Percentiles rank a stretch among this genome's conserved stretches.
Evolutionary conservation across 2,113 vertebrate genomes (phyloP).

Genomic region (Paratilapia polleni): DNA sequence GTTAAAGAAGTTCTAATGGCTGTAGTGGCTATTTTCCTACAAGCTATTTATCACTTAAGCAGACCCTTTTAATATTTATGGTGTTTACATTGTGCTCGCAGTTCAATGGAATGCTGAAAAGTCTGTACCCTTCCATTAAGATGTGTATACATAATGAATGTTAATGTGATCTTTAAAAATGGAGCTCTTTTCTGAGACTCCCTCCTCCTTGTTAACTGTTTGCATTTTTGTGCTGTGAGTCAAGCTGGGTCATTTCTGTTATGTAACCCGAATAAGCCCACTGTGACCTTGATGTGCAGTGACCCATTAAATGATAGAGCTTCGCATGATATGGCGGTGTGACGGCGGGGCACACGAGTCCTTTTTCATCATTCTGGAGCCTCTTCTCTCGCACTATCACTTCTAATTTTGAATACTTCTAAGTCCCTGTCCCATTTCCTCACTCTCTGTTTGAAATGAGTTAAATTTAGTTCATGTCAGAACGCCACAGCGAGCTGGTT

Average conservation of each 20-base stretch:
- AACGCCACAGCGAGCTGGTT: background rate
- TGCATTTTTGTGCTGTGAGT: background rate
- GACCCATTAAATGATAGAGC: slow-evolving; percentile 21
- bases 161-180: slow-evolving; percentile 33
- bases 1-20: slow-evolving; percentile 7
- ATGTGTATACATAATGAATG: slow-evolving; percentile 44
- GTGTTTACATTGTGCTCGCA: slow-evolving; percentile 25
- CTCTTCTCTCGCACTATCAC: background rate
- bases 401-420: slow-evolving; percentile 39
- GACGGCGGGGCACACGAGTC: background rate
- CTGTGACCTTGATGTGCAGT: slow-evolving; percentile 32
- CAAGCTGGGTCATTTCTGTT: slow-evolving; percentile 18
- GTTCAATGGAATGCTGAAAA: background rate
- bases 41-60: slow-evolving; percentile 10
- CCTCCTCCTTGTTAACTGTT: background rate
- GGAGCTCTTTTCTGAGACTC: slow-evolving; percentile 13
- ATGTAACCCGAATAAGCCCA: background rate
- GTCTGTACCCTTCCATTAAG: slow-evolving; percentile 23
- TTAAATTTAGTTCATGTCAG: slow-evolving; percentile 40
- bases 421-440: slow-evolving; percentile 36
- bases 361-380: slow-evolving; percentile 2
- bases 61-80: slow-evolving; percentile 31
- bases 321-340: background rate
- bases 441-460: slow-evolving; percentile 11
- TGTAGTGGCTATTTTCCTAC: background rate